A percentile compares a stretch with the other conserved stretches of the same genome.
phyloP scores from a whole-genome alignment of 1,140 invertebrate genomes.

The Neotoxoptera formosana region DNA sequence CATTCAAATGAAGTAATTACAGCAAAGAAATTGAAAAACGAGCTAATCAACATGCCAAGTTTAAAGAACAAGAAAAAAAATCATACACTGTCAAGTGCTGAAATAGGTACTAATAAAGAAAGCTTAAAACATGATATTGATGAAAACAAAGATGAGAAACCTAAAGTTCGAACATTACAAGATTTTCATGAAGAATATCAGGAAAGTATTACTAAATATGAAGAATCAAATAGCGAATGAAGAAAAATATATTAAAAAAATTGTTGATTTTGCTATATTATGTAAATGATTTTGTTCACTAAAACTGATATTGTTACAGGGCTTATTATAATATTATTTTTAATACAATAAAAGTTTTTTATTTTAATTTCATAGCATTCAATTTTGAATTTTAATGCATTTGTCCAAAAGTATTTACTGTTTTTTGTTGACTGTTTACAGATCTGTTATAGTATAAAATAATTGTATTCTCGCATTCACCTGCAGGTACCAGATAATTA shows the following conservation, averaged over 20 bases:
- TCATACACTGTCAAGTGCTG: background rate
- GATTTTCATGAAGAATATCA: conserved; percentile 53
- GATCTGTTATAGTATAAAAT: background rate
- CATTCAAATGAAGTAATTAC: background rate
- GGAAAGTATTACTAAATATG: conserved; percentile 35
- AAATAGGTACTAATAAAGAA: background rate
- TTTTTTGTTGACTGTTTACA: background rate
- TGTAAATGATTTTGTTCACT: background rate
- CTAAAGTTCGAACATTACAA: conserved; percentile 47
- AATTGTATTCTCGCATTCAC: background rate
- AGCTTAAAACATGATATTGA: background rate
- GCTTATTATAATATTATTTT: conserved; percentile 5
- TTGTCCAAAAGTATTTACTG: background rate
- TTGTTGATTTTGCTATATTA: background rate
- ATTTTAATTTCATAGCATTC: background rate
- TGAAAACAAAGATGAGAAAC: background rate
- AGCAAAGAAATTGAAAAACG: conserved; percentile 12
- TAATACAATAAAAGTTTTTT: background rate
- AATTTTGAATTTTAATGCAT: background rate
- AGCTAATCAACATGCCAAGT: background rate
- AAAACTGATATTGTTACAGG: background rate
- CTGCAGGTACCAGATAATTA: background rate
- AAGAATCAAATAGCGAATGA: conserved; percentile 33
- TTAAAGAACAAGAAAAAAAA: conserved; percentile 37
- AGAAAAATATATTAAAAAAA: background rate